These are phyloP conservation scores for Emys orbicularis DNA, from an alignment of 2,797 vertebrate genomes.

Conservation along the genomic window DNA sequence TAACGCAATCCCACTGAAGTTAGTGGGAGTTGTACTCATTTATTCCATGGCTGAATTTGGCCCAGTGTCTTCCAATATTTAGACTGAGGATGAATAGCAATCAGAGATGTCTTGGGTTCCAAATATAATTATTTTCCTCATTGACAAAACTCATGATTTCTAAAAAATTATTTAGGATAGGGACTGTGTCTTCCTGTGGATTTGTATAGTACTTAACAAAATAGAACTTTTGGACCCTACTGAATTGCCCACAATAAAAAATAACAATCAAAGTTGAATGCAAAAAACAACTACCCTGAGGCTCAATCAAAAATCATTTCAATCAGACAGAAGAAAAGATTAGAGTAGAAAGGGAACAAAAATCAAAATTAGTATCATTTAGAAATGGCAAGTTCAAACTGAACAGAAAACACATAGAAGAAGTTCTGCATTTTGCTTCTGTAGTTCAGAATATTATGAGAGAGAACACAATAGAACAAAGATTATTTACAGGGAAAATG, in stretches of 20 bases:
- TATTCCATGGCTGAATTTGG: neutral
- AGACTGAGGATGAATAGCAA: neutral
- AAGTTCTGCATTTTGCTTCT: conserved; percentile 1
- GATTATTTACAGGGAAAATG: conserved; percentile 41
- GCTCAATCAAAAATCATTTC: conserved; percentile 15
- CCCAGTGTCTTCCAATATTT: neutral
- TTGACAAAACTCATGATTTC: neutral
- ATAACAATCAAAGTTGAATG: neutral
- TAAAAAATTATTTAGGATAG: neutral
- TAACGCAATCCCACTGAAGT: neutral
- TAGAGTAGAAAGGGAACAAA: neutral
- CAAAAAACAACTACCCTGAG: neutral
- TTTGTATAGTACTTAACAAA: neutral
- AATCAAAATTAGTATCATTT: neutral
- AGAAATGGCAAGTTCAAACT: conserved; percentile 10
- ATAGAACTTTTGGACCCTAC: neutral
- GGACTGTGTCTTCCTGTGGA: neutral
- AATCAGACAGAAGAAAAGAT: conserved; percentile 6
- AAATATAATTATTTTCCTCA: neutral
- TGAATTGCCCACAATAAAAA: neutral
- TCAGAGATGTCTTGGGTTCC: neutral
- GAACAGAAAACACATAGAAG: conserved; percentile 8
- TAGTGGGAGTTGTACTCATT: neutral
- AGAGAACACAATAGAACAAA: neutral
- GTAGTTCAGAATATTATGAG: conserved; percentile 27